Conservation (phyloP, 2,888 invertebrate genomes). For the Timandra comae region DNA sequence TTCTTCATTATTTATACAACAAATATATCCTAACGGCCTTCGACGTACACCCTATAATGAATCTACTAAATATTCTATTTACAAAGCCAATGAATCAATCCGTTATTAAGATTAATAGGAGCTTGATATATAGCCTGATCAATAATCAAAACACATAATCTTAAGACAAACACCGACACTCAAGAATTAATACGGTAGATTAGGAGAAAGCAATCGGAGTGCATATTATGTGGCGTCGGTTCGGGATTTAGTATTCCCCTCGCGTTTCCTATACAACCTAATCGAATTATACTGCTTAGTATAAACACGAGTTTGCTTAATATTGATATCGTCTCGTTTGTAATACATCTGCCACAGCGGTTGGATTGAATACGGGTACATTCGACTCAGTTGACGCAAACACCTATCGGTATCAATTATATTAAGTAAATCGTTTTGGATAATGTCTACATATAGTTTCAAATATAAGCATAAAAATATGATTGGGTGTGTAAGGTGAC, state of each 20-base stretch:
- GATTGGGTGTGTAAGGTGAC: too few species aligned
- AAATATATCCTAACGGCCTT: too few species aligned
- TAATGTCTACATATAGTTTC: too few species aligned
- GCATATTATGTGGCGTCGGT: slow-evolving; percentile 1
- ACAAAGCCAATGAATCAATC: slow-evolving; percentile 12
- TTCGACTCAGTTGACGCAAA: too few species aligned
- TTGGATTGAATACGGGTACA: too few species aligned
- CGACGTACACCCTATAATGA: too few species aligned
- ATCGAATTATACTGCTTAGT: slow-evolving; percentile 7
- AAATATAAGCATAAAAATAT: too few species aligned
- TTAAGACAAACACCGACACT: slow-evolving; percentile 4
- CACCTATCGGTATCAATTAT: too few species aligned
- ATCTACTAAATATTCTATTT: too few species aligned
- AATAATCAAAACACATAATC: slow-evolving; percentile 1
- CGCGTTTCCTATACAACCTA: slow-evolving; percentile 2
- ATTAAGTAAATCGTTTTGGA: too few species aligned
- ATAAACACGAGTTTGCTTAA: slow-evolving; percentile 1
- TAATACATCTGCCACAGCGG: too few species aligned
- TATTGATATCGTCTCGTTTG: neutral
- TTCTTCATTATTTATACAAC: too few species aligned
- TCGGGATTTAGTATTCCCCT: slow-evolving; percentile 2
- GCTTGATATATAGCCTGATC: neutral
- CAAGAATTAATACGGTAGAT: slow-evolving; percentile 7
- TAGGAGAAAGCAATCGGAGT: slow-evolving; percentile 6
- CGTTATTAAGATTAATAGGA: neutral